phyloP scores from a whole-genome alignment of 2,113 vertebrate species.

The Nothocercus julius region DNA sequence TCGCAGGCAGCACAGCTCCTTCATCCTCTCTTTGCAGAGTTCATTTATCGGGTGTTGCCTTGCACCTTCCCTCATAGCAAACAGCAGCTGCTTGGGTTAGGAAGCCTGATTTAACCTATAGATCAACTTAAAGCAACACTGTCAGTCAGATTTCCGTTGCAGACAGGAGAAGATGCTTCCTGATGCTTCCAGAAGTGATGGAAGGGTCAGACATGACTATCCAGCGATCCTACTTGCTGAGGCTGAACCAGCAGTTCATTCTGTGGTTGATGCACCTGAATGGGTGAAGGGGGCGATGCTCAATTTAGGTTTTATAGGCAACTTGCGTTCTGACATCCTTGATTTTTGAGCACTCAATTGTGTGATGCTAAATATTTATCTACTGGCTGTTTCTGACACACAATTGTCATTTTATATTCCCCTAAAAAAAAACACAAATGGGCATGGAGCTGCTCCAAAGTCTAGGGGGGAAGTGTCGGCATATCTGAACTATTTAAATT shows the following conservation, averaged over 20 bases:
- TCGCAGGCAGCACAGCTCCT: background rate
- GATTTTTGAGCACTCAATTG: background rate
- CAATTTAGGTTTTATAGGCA: background rate
- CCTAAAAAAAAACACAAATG: background rate
- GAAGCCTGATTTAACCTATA: background rate
- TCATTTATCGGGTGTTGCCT: background rate
- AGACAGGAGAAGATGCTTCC: background rate
- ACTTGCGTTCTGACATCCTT: background rate
- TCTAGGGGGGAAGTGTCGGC: background rate
- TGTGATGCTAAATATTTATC: background rate
- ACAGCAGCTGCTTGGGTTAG: background rate
- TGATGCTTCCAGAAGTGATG: background rate
- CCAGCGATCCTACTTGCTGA: background rate
- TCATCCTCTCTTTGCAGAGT: background rate
- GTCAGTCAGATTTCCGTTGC: background rate
- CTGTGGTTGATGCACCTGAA: background rate
- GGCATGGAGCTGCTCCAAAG: background rate
- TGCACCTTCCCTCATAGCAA: background rate
- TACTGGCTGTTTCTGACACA: background rate
- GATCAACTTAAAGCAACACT: background rate
- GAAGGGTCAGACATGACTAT: background rate
- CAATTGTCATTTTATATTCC: background rate
- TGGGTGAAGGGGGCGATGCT: background rate
- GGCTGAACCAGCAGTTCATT: background rate
- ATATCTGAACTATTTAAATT: background rate